phyloP scores from a whole-genome alignment of 2,113 vertebrate species.

The Onychostoma macrolepis region DNA sequence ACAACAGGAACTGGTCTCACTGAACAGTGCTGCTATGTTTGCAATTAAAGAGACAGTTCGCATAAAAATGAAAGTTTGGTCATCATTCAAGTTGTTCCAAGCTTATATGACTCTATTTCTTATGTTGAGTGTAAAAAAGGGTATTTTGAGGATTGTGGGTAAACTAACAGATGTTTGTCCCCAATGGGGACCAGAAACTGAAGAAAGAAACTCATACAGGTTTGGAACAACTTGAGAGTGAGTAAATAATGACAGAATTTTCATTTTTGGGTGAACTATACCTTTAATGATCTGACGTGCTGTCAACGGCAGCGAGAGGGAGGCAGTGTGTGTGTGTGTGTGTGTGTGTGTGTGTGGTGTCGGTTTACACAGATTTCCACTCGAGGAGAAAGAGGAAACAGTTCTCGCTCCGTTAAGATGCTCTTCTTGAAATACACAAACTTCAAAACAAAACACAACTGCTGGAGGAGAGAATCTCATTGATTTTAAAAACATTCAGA shows the following conservation, averaged over 20 bases:
- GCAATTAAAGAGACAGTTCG: conserved; percentile 56
- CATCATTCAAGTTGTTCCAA: background rate
- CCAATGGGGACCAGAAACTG: background rate
- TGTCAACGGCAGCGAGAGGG: conserved; percentile 63
- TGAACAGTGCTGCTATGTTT: conserved; percentile 14
- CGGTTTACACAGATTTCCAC: conserved; percentile 65
- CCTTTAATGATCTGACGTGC: conserved; percentile 73
- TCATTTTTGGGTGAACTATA: background rate
- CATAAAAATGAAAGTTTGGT: background rate
- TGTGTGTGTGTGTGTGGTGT: conserved; percentile 29
- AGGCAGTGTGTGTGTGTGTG: background rate
- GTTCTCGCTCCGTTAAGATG: background rate
- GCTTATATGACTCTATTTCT: background rate
- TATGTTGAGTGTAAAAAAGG: too few relatives aligned
- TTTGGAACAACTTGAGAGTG: background rate
- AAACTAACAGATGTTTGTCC: background rate
- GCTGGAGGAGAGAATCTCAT: background rate
- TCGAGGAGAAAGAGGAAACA: conserved; percentile 72
- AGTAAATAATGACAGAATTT: background rate
- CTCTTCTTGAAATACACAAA: conserved; percentile 18
- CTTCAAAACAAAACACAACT: background rate
- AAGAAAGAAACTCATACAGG: background rate
- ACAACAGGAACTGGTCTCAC: conserved; percentile 47
- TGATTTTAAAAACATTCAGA: background rate
- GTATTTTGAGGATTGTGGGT: background rate